phyloP scores from a whole-genome alignment of 2,113 vertebrate genomes.

The Syngnathus scovelli region DNA sequence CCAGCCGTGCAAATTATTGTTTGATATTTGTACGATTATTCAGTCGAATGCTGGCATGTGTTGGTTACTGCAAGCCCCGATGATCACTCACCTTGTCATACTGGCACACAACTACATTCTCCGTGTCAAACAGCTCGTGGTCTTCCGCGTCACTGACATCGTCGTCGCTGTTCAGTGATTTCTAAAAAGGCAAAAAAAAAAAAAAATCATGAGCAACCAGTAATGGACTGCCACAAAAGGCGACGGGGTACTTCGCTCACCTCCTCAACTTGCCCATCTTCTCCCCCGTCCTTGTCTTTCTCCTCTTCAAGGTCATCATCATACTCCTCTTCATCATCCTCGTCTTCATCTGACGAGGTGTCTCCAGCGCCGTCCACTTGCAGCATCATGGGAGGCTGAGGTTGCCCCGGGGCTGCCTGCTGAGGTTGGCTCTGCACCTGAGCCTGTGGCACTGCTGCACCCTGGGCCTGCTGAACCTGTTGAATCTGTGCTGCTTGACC shows the following conservation, averaged over 20 bases:
- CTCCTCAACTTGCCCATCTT: conserved; percentile 97
- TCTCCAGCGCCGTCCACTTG: conserved; percentile 94
- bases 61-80: neutral
- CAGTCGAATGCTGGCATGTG: neutral
- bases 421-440: conserved; percentile 28
- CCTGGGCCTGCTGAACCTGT: conserved; percentile 60
- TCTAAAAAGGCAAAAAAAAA: conserved; percentile 67
- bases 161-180: conserved; percentile 93
- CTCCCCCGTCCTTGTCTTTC: conserved; percentile 93
- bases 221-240: neutral
- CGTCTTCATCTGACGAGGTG: conserved; percentile 94
- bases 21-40: neutral
- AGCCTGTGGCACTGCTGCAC: conserved; percentile 52
- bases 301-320: conserved; percentile 96
- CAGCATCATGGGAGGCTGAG: conserved; percentile 85
- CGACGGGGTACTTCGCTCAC: conserved; percentile 50
- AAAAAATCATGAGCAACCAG: neutral
- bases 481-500: conserved; percentile 70
- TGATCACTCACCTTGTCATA: conserved; percentile 88
- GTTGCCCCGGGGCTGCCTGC: conserved; percentile 71
- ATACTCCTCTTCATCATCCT: conserved; percentile 96
- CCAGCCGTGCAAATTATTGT: neutral
- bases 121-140: conserved; percentile 95
- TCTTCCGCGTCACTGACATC: conserved; percentile 97
- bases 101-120: conserved; percentile 98